Evolutionary conservation across 2,888 invertebrate genomes (phyloP), one percentile per base, ranked within the genome.

Genomic region (Athalia rosae): DNA sequence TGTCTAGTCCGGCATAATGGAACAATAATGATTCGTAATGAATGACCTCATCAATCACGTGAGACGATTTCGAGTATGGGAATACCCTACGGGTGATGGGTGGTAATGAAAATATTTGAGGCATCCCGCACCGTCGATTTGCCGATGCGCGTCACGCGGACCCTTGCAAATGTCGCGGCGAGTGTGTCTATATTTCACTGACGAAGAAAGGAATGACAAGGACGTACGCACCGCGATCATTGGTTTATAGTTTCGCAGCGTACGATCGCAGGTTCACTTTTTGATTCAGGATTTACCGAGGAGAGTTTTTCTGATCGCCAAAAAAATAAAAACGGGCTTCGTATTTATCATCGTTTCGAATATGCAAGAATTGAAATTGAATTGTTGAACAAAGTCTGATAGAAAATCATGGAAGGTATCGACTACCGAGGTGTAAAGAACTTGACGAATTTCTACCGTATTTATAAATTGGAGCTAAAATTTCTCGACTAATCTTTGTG

Each of bases 401-500:
- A 28, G 1, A 28, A 28, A 28, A 28, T 28, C 28, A 28, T 28
- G 28, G 28, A 28, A 28, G 28, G 28, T 28, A 2, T 28, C 28
- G 28, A 28, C 28, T 56, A 56, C 13, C 5, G n/a, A 7, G 15
- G 9, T 15, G 47, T 13, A 48, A 3, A n/a, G 5, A 6, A 13
- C 28, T 28, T 41, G 50, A 58, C 56, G 8, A 43, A 4, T 5
- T 47, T 28, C 61, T 48, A 50, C 50, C 62, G 41, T 74, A 47
- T 45, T 74, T 74, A 74, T 74, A 50, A 74, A 58, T 74, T 74
- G n/a, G 59, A 62, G 61, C 48, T 59, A 50, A 74, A 74, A 61
- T 74, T 74, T 74, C 61, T 74, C 61, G 74, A 74, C 61, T 74
- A 74, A 74, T 74, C 74, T 74, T 58, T 28, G 48, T 74, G 74